Evolutionary conservation across 1,140 invertebrate species (phyloP), one percentile per base, ranked within the genome.

Genomic region (Goniozus legneri): DNA sequence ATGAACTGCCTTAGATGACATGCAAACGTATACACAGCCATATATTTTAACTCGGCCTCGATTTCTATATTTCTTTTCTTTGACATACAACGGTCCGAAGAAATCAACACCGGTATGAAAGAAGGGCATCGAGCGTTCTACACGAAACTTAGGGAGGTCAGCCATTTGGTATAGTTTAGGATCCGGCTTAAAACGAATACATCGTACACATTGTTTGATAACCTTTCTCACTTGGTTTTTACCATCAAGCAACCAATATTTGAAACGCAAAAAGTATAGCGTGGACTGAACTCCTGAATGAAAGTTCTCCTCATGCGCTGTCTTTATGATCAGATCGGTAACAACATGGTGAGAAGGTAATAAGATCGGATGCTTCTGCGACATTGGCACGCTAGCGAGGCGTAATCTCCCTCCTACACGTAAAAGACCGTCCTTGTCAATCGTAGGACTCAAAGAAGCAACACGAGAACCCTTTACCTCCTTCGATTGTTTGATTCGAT

Each of bases 321-420:
- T 15, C 13, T 56, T 14, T 7, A 73, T 60, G 3, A 73, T 45
- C 12, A 74, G 48, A 3, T 58, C 20, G 14, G 61, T 58, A 19
- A 72, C 42, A 18, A 47, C 36, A 33, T 40, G 30, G 13, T 51
- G 50, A 22, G 50, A 36, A 3, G 69, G 64, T 1, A 77, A 50
- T 12, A 78, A 59, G 0, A 75, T 60, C 0, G 73, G 75, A 59
- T 77, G 67, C 42, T 72, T 73, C 32, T 56, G 54, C 0, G 63
- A 47, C 36, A 53, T 43, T 4, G 45, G 30, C 1, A 77, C 15
- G 16, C 54, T 41, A 6, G 65, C 37, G 24, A 61, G 30, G 1
- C 46, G 8, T 10, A 73, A 41, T 18, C 70, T 44, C 4, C 73
- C 69, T 3, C 71, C 71, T n/a, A 75, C 73, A 24, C 69, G 50